Evolutionary conservation across 2,113 vertebrate species (phyloP).

Genomic region (Neolamprologus ventralis): DNA sequence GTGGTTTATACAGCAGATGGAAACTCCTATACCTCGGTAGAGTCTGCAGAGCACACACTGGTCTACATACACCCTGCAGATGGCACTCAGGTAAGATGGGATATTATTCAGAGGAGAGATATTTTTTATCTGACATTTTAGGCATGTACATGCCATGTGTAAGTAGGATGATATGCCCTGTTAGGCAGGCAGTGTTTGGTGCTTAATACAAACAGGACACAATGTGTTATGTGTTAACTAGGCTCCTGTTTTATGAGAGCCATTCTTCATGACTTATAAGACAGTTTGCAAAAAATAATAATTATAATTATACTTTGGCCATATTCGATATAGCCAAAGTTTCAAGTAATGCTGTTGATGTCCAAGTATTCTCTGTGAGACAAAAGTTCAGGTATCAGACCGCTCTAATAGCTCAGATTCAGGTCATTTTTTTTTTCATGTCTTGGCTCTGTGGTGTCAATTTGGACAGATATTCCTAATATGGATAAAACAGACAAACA

Average conservation of each 20-base stretch:
- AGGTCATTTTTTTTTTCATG: background rate
- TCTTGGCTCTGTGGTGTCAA: background rate
- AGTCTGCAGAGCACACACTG: slow-evolving; percentile 90
- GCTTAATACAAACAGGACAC: background rate
- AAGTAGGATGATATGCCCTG: background rate
- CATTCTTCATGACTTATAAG: background rate
- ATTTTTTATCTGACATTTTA: background rate
- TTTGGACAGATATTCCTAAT: background rate
- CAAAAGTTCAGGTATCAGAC: background rate
- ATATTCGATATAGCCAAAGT: background rate
- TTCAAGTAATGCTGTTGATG: background rate
- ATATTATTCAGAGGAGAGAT: background rate
- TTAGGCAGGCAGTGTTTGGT: background rate
- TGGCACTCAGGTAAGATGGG: slow-evolving; percentile 78
- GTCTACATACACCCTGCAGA: slow-evolving; percentile 97
- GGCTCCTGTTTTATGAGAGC: background rate
- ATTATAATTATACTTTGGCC: background rate
- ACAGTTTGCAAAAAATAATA: background rate
- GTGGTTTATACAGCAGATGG: slow-evolving; percentile 92
- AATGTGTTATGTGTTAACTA: background rate
- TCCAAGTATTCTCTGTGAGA: background rate
- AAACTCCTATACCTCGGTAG: slow-evolving; percentile 91
- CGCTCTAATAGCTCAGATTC: background rate
- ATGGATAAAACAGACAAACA: background rate
- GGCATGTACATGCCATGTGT: background rate